phyloP scores from a whole-genome alignment of 2,113 vertebrate genomes.

The Cynopterus brachyotis region DNA sequence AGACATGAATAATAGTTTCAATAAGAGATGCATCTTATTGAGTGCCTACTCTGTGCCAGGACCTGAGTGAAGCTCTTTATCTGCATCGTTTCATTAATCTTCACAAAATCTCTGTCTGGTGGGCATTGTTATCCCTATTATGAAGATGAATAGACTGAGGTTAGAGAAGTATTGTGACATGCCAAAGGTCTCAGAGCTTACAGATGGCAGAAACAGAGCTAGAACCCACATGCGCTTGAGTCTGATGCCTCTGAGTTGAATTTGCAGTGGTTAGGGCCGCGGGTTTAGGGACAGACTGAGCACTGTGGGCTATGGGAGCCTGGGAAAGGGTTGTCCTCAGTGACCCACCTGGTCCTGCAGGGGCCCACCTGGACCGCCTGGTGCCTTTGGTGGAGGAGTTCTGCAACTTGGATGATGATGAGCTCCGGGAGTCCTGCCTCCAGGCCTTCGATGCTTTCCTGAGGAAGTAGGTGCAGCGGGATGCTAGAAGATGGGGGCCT shows the following conservation, averaged over 20 bases:
- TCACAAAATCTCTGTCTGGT: neutral
- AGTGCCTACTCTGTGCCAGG: neutral
- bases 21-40: neutral
- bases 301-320: neutral
- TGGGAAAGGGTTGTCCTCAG: neutral
- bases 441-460: constrained; percentile 96
- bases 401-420: constrained; percentile 92
- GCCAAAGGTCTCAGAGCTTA: neutral
- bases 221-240: neutral
- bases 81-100: neutral
- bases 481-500: neutral
- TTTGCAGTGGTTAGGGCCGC: neutral
- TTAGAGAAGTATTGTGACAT: neutral
- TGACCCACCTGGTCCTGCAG: constrained; percentile 77
- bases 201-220: neutral
- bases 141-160: neutral
- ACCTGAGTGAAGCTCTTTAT: neutral
- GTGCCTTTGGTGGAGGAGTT: constrained; percentile 93
- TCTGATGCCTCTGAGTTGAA: neutral
- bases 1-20: neutral
- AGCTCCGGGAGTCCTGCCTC: constrained; percentile 94
- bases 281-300: neutral
- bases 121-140: neutral
- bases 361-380: constrained; percentile 93
- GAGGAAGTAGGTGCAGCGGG: constrained; percentile 84